phyloP scores from a whole-genome alignment of 2,888 invertebrate genomes.

The Hyppa rectilinea region DNA sequence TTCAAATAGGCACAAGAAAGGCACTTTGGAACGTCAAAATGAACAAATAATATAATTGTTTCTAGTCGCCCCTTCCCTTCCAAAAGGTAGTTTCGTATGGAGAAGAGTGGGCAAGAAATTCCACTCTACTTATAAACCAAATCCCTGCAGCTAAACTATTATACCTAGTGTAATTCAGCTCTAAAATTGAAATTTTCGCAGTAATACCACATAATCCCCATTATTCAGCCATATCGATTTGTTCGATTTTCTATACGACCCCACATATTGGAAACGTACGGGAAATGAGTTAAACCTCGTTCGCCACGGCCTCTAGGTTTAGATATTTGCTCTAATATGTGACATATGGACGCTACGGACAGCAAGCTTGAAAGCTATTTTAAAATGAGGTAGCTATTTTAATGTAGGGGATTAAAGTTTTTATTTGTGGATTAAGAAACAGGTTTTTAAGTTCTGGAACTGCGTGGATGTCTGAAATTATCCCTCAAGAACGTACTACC shows the following conservation, averaged over 20 bases:
- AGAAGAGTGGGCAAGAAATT: no score
- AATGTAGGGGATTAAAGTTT: not conserved
- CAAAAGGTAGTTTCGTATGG: no score
- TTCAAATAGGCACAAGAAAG: no score
- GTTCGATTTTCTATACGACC: conserved; percentile 82
- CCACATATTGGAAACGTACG: conserved; percentile 84
- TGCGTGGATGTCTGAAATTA: no score
- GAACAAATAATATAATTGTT: no score
- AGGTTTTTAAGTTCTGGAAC: no score
- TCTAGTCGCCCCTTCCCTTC: no score
- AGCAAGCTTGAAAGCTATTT: conserved; percentile 22
- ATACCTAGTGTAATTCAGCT: conserved; percentile 6
- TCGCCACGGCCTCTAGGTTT: conserved; percentile 82
- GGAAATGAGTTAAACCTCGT: conserved; percentile 89
- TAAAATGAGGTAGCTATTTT: not conserved
- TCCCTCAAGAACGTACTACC: no score
- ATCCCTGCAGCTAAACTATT: conserved; percentile 10
- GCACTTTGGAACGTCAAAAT: no score
- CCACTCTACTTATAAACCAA: no score
- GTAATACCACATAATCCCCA: conserved; percentile 76
- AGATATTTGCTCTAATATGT: conserved; percentile 79
- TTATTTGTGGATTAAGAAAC: not conserved
- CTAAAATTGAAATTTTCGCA: conserved; percentile 67
- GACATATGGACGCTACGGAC: conserved; percentile 66
- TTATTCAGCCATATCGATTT: conserved; percentile 74